phyloP scores from a whole-genome alignment of 2,797 vertebrate genomes.

The Anomalospiza imberbis region DNA sequence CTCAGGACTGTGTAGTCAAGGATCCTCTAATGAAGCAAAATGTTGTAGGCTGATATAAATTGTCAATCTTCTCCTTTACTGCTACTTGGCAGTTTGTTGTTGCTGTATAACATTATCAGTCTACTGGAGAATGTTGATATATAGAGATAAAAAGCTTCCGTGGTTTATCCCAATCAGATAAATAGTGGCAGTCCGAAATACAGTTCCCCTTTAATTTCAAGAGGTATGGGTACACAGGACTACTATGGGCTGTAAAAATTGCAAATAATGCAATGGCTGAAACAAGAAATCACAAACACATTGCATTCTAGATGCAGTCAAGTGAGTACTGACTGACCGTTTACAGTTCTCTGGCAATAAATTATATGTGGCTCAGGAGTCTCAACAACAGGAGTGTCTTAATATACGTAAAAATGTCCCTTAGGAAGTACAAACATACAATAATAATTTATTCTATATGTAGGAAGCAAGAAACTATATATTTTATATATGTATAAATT shows the following conservation, averaged over 20 bases:
- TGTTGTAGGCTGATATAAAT: not conserved
- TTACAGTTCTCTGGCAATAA: not conserved
- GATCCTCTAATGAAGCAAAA: not conserved
- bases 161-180: slow-evolving; percentile 16
- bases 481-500: not conserved
- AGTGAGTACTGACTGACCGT: not conserved
- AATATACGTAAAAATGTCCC: slow-evolving; percentile 13
- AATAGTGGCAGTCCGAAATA: slow-evolving; percentile 6
- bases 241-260: not conserved
- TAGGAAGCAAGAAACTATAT: not conserved
- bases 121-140: not conserved
- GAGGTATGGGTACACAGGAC: not conserved
- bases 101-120: not conserved
- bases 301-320: not conserved
- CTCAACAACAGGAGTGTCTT: not conserved
- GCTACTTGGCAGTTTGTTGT: not conserved
- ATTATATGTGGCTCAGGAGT: not conserved
- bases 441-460: not conserved
- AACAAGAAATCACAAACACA: not conserved
- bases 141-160: not conserved
- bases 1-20: not conserved
- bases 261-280: not conserved
- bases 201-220: not conserved
- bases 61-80: not conserved
- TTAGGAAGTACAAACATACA: not conserved